Conservation (phyloP, 2,888 invertebrate genomes). For the Agrochola litura region DNA sequence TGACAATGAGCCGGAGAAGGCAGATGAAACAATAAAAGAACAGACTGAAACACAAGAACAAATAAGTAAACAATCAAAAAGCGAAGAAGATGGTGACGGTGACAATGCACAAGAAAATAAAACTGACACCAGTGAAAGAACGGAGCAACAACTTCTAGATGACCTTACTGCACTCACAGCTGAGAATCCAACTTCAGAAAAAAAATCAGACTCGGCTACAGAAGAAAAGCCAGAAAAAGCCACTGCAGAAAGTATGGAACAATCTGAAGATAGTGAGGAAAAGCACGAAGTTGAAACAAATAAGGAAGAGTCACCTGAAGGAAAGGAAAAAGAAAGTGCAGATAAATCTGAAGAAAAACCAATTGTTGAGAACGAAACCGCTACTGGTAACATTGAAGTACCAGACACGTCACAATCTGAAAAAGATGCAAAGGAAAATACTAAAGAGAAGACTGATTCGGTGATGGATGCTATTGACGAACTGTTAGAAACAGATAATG, state of each 20-base stretch:
- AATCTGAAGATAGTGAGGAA: conserved; percentile 22
- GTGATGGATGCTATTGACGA: conserved; percentile 61
- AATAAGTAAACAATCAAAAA: conserved; percentile 14
- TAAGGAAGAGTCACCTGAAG: background rate
- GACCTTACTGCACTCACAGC: conserved; percentile 40
- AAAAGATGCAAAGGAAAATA: conserved; percentile 28
- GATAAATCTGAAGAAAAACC: conserved; percentile 17
- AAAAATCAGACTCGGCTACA: conserved; percentile 5
- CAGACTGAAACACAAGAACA: conserved; percentile 31
- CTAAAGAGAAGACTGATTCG: conserved; percentile 52
- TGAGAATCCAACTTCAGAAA: conserved; percentile 29
- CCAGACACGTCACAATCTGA: conserved; percentile 48
- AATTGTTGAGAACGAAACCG: conserved; percentile 9
- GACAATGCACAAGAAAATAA: conserved; percentile 19
- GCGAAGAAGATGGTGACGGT: conserved; percentile 3
- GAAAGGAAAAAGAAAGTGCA: conserved; percentile 1
- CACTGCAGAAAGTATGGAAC: conserved; percentile 14
- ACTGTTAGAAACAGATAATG: conserved; percentile 46
- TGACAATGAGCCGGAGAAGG: conserved; percentile 9
- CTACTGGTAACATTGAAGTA: conserved; percentile 32
- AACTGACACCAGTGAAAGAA: conserved; percentile 23
- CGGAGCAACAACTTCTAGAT: conserved; percentile 48
- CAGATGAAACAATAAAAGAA: conserved; percentile 16
- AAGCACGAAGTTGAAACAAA: conserved; percentile 9
- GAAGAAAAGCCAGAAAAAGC: conserved; percentile 24